These are phyloP conservation scores for Leucopsar rothschildi DNA, from an alignment of 2,113 vertebrate species.

Conservation along the genomic window DNA sequence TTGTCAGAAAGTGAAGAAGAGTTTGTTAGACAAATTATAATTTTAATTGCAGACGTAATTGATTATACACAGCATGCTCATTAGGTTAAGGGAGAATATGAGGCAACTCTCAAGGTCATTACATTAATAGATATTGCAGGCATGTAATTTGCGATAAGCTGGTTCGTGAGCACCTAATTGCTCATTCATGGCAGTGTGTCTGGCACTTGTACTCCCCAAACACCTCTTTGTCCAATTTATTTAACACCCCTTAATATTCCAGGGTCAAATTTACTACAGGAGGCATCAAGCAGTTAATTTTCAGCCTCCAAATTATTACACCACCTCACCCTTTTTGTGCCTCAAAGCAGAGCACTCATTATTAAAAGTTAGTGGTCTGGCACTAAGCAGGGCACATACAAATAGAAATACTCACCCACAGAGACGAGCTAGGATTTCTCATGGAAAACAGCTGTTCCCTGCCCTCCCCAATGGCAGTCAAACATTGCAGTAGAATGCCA, in stretches of 20 bases:
- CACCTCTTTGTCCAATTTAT: constrained; percentile 61
- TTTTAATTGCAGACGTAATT: constrained; percentile 79
- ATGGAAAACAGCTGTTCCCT: constrained; percentile 40
- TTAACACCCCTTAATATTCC: constrained; percentile 64
- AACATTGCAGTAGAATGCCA: neutral
- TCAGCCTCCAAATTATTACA: constrained; percentile 31
- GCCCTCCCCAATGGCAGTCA: neutral
- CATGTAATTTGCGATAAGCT: constrained; percentile 70
- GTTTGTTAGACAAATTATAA: constrained; percentile 72
- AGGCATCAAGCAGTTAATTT: constrained; percentile 56
- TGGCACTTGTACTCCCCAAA: constrained; percentile 61
- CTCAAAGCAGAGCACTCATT: constrained; percentile 24
- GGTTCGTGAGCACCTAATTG: constrained; percentile 69
- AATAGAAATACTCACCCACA: constrained; percentile 39
- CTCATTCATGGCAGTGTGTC: constrained; percentile 67
- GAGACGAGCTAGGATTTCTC: constrained; percentile 11
- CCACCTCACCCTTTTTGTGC: constrained; percentile 2
- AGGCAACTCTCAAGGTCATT: constrained; percentile 77
- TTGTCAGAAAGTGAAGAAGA: constrained; percentile 23
- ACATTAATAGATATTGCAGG: constrained; percentile 68
- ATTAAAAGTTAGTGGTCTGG: constrained; percentile 45
- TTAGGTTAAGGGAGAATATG: constrained; percentile 74
- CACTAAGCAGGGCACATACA: neutral
- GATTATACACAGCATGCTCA: constrained; percentile 73
- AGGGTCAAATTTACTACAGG: constrained; percentile 45